These are phyloP conservation scores for Heliconius eleuchia DNA, from an alignment of 1,140 invertebrate genomes.

Conservation along the genomic window DNA sequence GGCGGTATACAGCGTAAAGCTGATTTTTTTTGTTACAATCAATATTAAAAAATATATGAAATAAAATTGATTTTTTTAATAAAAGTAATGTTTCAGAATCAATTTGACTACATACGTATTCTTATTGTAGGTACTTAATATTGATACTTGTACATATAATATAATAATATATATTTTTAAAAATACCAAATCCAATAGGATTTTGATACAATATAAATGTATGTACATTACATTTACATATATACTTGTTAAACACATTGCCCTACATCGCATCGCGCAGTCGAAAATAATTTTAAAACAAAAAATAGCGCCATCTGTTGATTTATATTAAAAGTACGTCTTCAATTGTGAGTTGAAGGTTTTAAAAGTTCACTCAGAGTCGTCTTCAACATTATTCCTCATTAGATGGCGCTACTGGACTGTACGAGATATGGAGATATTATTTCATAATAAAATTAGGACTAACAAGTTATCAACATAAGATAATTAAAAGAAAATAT, in stretches of 20 bases:
- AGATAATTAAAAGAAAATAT: neutral
- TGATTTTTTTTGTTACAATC: too few species aligned
- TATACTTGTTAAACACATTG: neutral
- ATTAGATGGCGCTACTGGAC: constrained; percentile 23
- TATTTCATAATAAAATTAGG: neutral
- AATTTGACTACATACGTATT: neutral
- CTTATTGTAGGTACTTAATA: too few species aligned
- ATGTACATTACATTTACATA: too few species aligned
- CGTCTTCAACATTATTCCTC: neutral
- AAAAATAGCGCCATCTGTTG: constrained; percentile 8
- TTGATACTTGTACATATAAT: too few species aligned
- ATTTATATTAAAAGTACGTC: neutral
- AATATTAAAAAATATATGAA: too few species aligned
- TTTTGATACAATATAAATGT: too few species aligned
- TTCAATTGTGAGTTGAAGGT: neutral
- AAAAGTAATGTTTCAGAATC: too few species aligned
- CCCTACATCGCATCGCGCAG: neutral
- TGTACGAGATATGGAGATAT: neutral
- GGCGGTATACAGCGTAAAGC: too few species aligned
- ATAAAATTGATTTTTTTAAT: neutral
- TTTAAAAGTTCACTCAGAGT: neutral
- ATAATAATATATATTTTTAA: too few species aligned
- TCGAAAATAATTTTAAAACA: neutral
- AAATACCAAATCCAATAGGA: too few species aligned
- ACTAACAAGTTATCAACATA: neutral